Evolutionary conservation across 1,140 invertebrate species (phyloP).

Genomic region (Drosophila murphyi): DNA sequence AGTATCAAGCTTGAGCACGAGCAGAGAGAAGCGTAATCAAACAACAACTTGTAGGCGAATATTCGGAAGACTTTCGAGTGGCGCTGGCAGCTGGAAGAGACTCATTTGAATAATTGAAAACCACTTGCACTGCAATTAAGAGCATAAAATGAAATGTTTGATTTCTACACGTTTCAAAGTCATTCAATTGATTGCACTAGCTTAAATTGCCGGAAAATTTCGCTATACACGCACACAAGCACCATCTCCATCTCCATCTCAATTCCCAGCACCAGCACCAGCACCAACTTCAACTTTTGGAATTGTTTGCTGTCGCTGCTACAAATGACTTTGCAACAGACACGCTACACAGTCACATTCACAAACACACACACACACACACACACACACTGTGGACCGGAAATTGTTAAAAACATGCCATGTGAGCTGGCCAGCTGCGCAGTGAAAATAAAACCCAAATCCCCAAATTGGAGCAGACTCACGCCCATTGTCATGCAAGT

Average conservation of each 20-base stretch:
- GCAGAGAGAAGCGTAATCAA: conserved; percentile 9
- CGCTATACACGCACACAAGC: conserved; percentile 34
- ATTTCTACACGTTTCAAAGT: conserved; percentile 59
- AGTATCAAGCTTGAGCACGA: background rate
- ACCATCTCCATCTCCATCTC: conserved; percentile 2
- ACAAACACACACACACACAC: background rate
- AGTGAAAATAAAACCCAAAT: conserved; percentile 28
- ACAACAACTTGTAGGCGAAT: conserved; percentile 26
- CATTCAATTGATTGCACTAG: conserved; percentile 62
- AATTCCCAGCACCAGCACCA: background rate
- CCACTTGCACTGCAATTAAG: conserved; percentile 78
- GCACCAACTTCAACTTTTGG: conserved; percentile 3
- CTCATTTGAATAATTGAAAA: conserved; percentile 80
- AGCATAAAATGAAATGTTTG: conserved; percentile 76
- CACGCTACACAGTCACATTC: conserved; percentile 5
- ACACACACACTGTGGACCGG: conserved; percentile 11
- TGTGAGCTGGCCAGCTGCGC: conserved; percentile 11
- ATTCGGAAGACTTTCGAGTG: conserved; percentile 51
- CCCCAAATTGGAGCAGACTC: conserved; percentile 16
- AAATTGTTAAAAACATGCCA: conserved; percentile 46
- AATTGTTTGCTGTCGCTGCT: conserved; percentile 7
- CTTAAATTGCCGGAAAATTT: conserved; percentile 71
- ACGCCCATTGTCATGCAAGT: conserved; percentile 4
- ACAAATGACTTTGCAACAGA: conserved; percentile 27
- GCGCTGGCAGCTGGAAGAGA: conserved; percentile 46